Evolutionary conservation across 1,140 invertebrate species (phyloP).

Genomic region (Platyscapa corneri): DNA sequence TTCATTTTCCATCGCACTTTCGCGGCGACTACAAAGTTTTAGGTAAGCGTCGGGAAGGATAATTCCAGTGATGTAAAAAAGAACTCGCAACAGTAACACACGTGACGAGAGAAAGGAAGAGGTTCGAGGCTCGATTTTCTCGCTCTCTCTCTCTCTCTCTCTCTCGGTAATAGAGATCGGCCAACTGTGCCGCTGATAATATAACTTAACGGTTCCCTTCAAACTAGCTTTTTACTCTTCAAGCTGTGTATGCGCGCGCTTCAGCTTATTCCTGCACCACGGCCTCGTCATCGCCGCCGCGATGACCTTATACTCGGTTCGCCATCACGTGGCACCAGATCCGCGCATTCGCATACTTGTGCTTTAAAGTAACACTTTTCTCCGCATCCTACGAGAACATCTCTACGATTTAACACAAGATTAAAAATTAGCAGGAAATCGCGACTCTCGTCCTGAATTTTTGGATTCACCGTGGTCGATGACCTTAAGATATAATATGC

Average conservation of each 20-base stretch:
- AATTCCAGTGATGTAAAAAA: neutral
- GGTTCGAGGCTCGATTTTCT: no score
- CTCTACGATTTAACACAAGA: no score
- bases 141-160: neutral
- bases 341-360: neutral
- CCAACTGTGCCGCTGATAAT: slow-evolving; percentile 29
- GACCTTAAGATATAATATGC: no score
- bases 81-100: neutral
- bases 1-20: neutral
- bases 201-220: slow-evolving; percentile 37
- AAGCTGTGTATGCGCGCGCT: neutral
- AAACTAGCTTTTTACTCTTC: slow-evolving; percentile 1
- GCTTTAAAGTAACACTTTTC: no score
- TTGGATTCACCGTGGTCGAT: no score
- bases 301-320: neutral
- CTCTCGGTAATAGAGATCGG: neutral
- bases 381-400: no score
- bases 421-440: no score
- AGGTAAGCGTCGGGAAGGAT: neutral
- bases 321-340: neutral
- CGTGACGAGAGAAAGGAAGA: neutral
- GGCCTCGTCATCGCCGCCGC: neutral
- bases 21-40: neutral
- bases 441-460: no score
- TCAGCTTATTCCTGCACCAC: neutral